Percentiles rank a stretch among this genome's conserved stretches.
Conservation (phyloP, 1,140 invertebrate species). For the Orchestia grillus region DNA sequence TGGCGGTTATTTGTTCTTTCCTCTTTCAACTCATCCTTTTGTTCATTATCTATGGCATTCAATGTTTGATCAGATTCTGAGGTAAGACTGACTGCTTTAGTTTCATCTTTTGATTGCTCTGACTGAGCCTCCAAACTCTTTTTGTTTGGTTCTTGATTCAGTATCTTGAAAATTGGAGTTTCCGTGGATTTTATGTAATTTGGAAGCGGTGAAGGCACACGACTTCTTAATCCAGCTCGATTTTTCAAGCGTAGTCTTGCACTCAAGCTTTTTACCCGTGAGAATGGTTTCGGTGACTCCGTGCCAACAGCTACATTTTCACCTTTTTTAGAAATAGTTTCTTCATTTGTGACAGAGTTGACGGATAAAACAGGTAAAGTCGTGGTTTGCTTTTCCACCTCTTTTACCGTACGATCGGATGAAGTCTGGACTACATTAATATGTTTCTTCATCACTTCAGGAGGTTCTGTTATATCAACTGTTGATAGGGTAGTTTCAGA, state of each 20-base stretch:
- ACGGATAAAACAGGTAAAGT: conserved; percentile 27
- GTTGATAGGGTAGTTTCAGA: neutral
- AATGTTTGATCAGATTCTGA: conserved; percentile 37
- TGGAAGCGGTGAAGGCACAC: neutral
- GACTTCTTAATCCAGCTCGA: neutral
- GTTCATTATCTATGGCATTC: conserved; percentile 29
- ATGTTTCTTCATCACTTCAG: neutral
- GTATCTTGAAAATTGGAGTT: neutral
- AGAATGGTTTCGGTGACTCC: neutral
- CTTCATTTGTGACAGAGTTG: neutral
- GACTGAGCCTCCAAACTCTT: neutral
- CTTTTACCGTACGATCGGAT: neutral
- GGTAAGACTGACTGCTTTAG: neutral
- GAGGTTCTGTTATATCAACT: neutral
- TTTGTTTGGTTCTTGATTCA: conserved; percentile 16
- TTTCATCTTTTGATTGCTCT: neutral
- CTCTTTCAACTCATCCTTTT: neutral
- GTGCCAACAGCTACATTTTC: neutral
- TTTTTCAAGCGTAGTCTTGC: conserved; percentile 14
- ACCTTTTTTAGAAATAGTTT: neutral
- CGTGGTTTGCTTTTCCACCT: neutral
- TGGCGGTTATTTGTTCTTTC: neutral
- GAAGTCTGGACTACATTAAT: neutral
- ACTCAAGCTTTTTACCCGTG: conserved; percentile 3
- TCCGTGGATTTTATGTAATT: neutral